Conservation (phyloP, 2,888 invertebrate species). For the Phortica magna region DNA sequence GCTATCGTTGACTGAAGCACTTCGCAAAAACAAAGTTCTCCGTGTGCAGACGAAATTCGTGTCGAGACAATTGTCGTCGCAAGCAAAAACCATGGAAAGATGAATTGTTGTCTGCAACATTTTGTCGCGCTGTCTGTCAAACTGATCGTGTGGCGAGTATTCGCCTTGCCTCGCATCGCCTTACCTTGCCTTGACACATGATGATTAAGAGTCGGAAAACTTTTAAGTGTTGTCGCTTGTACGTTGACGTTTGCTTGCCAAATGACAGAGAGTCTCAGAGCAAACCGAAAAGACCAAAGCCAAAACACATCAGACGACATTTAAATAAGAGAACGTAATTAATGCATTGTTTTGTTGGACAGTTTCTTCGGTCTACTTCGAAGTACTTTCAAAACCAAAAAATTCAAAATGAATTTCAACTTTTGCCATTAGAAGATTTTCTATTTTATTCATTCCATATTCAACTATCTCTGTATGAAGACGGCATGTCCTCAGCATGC, state of each 20-base stretch:
- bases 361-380: background rate
- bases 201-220: constrained; percentile 14
- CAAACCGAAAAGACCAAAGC: background rate
- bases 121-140: background rate
- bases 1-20: background rate
- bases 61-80: constrained; percentile 2
- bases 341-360: constrained; percentile 9
- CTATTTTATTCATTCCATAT: too few species aligned
- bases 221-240: constrained; percentile 15
- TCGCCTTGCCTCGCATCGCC: background rate
- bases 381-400: background rate
- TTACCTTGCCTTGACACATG: background rate
- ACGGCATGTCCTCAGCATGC: too few species aligned
- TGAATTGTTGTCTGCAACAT: background rate
- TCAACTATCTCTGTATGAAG: too few species aligned
- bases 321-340: constrained; percentile 6
- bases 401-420: background rate
- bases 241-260: background rate
- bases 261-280: background rate
- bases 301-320: background rate
- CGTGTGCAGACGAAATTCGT: background rate
- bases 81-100: background rate
- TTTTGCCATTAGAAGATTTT: background rate
- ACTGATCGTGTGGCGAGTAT: background rate
- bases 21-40: background rate